Percentiles rank a stretch among this genome's conserved stretches.
These are phyloP conservation scores for Romanogobio albipinnatus DNA, from an alignment of 2,113 vertebrate species.

Conservation along the genomic window DNA sequence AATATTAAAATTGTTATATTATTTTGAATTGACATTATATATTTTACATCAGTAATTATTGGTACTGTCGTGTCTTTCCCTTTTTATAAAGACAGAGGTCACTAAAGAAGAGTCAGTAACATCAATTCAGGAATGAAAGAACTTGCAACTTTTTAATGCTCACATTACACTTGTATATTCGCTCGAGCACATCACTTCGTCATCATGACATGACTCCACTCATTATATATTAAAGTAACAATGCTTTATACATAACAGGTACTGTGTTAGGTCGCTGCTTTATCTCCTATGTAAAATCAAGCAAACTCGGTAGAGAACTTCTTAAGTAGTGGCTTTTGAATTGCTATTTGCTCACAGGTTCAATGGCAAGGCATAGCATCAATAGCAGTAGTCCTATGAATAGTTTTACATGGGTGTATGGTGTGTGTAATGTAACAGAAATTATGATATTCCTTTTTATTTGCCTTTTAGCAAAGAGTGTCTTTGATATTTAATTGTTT, in stretches of 20 bases:
- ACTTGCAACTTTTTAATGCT: no score
- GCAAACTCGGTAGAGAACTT: not conserved
- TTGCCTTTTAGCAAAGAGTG: not conserved
- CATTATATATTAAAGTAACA: no score
- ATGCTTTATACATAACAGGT: no score
- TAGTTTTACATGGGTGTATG: not conserved
- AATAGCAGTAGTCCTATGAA: not conserved
- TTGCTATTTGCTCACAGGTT: not conserved
- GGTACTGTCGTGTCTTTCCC: no score
- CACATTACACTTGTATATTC: no score
- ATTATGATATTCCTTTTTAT: not conserved
- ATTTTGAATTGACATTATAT: not conserved
- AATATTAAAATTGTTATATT: not conserved
- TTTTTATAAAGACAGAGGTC: no score
- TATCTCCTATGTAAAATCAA: not conserved
- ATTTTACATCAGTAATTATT: not conserved
- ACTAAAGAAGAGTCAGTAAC: no score
- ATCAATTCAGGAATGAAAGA: no score
- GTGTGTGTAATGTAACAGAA: not conserved
- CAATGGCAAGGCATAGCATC: not conserved
- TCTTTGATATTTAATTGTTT: not conserved
- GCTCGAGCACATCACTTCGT: no score
- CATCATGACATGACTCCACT: no score
- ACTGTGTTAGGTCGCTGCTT: not conserved
- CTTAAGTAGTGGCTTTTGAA: not conserved